Conservation (phyloP, 2,797 vertebrate genomes). For the Myotis findleyi region DNA sequence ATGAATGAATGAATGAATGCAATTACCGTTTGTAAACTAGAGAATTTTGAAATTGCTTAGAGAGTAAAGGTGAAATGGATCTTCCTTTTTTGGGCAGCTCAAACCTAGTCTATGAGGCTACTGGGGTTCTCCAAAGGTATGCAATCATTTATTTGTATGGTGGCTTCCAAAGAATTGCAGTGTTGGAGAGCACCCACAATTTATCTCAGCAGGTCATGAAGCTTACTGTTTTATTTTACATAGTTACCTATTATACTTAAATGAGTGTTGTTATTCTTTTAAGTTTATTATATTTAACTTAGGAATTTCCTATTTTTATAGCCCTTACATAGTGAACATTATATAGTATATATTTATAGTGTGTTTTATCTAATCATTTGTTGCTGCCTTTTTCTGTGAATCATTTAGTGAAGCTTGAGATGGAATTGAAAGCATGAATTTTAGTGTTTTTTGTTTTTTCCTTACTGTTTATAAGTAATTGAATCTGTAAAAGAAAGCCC, state of each 20-base stretch:
- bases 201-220: not conserved
- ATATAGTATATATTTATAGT: not conserved
- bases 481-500: constrained; percentile 48
- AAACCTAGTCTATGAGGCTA: not conserved
- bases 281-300: constrained; percentile 36
- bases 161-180: not conserved
- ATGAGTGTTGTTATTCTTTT: not conserved
- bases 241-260: constrained; percentile 28
- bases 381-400: constrained; percentile 40
- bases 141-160: not conserved
- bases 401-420: constrained; percentile 53
- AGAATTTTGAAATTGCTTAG: constrained; percentile 58
- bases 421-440: constrained; percentile 49
- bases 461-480: constrained; percentile 36
- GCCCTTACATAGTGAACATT: not conserved
- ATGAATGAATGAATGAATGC: constrained; percentile 20
- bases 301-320: constrained; percentile 10
- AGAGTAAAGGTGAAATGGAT: not conserved
- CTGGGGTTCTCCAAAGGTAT: not conserved
- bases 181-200: not conserved
- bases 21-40: not conserved
- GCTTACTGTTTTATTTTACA: constrained; percentile 29
- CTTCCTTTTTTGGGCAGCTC: constrained; percentile 12
- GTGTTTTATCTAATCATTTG: not conserved
- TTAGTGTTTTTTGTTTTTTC: constrained; percentile 5